Base-by-base conservation (phyloP, 2,113 vertebrate genomes). In the Hyperopisus bebe region DNA sequence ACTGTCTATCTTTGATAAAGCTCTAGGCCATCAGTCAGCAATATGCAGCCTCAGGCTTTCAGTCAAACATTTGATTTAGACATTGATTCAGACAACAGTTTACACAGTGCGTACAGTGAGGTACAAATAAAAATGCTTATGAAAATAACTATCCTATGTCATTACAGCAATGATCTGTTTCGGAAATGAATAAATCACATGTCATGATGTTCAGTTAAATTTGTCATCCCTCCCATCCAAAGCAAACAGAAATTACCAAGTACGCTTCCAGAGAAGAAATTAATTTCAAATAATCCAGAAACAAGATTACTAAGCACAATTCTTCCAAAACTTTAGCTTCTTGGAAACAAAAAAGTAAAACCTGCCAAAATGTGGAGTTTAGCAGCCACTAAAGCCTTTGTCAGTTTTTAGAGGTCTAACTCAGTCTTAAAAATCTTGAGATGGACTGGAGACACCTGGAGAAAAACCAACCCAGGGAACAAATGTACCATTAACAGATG, bases 401-500 rank as follows among this genome's bases (percentile, higher is more conserved):
- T 88, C 91, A 92, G 90, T 90, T 90, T 92, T 92, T 92, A 92
- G 47, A 31, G 93, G 89, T 89, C 90, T 47, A 86, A 90, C 89
- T 92, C 94, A 93, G 93, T 90, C 89, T 90, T 39, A 94, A 93
- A 91, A 94, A 93, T 94, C 93, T 92, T 91, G 89, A 48, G 92
- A 92, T 92, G 90, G 92, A 90, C 90, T 92, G 21, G 50, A 91
- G 89, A 53, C 51, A 19, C 51, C 17, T 53, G 51, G 1, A 53
- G 51, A 19, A 88, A 82, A 89, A 91, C 15, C 90, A 91, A 88
- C 89, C 90, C 90, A 94, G 92, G 19, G 94, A 93, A 84, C 70
- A 89, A 42, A 93, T 93, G 93, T 93, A 92, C 91, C 93, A 95
- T 96, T 94, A 94, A 92, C 91, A 94, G 93, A 19, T 92, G 74